Conservation (phyloP, 2,113 vertebrate genomes). For the Aptenodytes patagonicus region DNA sequence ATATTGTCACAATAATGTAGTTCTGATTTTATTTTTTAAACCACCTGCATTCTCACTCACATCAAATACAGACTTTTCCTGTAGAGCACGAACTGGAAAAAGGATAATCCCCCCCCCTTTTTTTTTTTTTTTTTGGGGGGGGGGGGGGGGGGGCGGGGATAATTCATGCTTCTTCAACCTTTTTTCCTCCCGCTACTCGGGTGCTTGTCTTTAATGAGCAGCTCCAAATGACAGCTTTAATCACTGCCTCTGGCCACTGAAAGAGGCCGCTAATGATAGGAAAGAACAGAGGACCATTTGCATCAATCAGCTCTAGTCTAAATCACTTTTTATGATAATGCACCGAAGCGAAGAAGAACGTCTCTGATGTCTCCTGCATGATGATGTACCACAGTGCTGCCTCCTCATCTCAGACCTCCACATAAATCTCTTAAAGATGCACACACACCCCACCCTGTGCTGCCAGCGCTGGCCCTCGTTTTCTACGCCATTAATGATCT, state of each 20-base stretch:
- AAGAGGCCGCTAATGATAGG: constrained; percentile 97
- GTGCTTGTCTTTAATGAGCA: constrained; percentile 94
- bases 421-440: constrained; percentile 86
- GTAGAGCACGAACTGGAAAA: constrained; percentile 41
- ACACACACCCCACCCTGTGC: constrained; percentile 67
- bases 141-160: neutral
- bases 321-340: constrained; percentile 99
- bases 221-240: constrained; percentile 99
- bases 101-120: neutral
- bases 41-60: constrained; percentile 27
- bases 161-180: constrained; percentile 66
- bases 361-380: constrained; percentile 91
- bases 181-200: constrained; percentile 77
- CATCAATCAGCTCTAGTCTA: constrained; percentile 97
- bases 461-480: constrained; percentile 68
- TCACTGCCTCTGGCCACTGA: constrained; percentile 98
- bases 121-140: neutral
- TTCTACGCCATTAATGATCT: constrained; percentile 78
- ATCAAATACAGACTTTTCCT: constrained; percentile 44
- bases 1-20: constrained; percentile 14
- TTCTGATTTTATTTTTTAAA: constrained; percentile 49
- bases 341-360: constrained; percentile 89
- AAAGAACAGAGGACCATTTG: constrained; percentile 98
- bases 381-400: constrained; percentile 82
- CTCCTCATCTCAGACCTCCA: constrained; percentile 78